Conservation (phyloP, 1,140 invertebrate genomes). For the Agrypnia vestita region DNA sequence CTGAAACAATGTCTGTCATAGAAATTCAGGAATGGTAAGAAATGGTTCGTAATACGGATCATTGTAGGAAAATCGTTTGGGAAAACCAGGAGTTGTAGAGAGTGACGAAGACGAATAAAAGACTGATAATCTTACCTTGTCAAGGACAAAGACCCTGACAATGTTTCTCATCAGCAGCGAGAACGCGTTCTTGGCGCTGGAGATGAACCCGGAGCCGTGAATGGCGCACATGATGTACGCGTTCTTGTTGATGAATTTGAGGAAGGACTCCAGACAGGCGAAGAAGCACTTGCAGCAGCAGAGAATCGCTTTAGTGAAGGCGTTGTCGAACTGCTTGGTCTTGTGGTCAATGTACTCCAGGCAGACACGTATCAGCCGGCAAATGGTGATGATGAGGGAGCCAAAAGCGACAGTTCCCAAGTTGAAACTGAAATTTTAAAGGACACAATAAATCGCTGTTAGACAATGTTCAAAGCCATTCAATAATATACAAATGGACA, state of each 20-base stretch:
- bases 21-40: no score
- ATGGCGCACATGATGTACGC: slow-evolving; percentile 98
- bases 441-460: no score
- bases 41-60: no score
- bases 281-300: slow-evolving; percentile 93
- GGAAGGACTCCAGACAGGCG: slow-evolving; percentile 92
- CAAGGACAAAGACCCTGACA: slow-evolving; percentile 88
- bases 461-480: no score
- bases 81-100: no score
- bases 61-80: no score
- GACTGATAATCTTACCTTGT: slow-evolving; percentile 88
- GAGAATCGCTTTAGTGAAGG: slow-evolving; percentile 81
- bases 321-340: slow-evolving; percentile 85
- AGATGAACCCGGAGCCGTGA: slow-evolving; percentile 94
- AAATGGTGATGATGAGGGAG: slow-evolving; percentile 92
- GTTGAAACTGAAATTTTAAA: slow-evolving; percentile 81
- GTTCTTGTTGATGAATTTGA: slow-evolving; percentile 90
- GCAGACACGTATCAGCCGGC: slow-evolving; percentile 88
- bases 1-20: no score
- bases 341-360: slow-evolving; percentile 91
- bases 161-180: slow-evolving; percentile 92
- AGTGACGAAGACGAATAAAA: no score
- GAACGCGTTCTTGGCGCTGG: slow-evolving; percentile 91
- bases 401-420: slow-evolving; percentile 96
- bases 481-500: no score